Base-by-base conservation (phyloP, 2,797 vertebrate genomes). In the Acanthiza pusilla region DNA sequence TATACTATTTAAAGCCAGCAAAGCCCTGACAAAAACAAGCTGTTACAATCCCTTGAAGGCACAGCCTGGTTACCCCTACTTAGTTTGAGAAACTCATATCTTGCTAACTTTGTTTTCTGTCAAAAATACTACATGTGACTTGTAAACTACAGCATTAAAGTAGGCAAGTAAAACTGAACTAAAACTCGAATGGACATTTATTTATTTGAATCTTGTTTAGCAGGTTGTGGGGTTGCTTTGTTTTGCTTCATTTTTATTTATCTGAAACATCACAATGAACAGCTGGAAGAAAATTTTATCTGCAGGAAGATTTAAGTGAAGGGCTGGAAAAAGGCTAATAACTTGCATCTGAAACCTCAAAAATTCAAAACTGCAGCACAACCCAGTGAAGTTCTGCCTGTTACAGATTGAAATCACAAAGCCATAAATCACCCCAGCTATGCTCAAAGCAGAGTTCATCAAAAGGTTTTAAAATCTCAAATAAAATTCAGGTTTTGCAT, bases 381-480 rank as follows among this genome's bases (percentile, higher is more conserved):
- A 57, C 7, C 34, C 77, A 36, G 72, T 29, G 54, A 89, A 85
- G 40, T 74, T 88, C 75, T 83, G 63, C 55, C 50, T 83, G 14
- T 74, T 83, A 74, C 53, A 92, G 78, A 94, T 2, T 36, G 47
- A 91, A 92, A 93, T 92, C 68, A 85, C 61, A 72, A 73, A 87
- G 51, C 40, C 25, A 54, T 80, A 94, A 92, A 89, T 92, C 68
- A 96, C 23, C 23, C 72, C 40, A 62, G 73, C 62, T 91, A 68
- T 21, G 6, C 62, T 85, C 68, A 93, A 94, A 91, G 76, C 58
- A 62, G 61, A 68, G 68, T 93, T 96, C 85, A 93, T 66, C 87
- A 89, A 91, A 94, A 93, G 72, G 58, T 89, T 94, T 92, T 80
- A 42, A 93, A 92, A 78, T 36, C 75, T 89, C 72, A 96, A 67